phyloP scores from a whole-genome alignment of 2,797 vertebrate species.

The Avahi laniger region DNA sequence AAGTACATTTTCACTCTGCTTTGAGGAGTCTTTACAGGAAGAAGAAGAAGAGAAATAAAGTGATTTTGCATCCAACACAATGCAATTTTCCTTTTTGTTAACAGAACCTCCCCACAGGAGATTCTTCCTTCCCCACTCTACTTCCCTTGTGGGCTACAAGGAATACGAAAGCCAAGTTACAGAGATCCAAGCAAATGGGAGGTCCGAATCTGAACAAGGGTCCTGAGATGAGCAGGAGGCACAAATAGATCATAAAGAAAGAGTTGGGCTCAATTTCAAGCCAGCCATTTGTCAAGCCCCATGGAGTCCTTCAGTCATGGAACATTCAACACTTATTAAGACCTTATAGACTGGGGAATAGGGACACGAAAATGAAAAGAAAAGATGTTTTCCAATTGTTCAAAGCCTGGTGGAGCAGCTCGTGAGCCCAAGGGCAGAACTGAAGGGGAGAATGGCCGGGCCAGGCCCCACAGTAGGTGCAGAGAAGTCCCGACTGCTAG shows the following conservation, averaged over 20 bases:
- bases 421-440: background rate
- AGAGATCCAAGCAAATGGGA: background rate
- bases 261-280: background rate
- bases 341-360: background rate
- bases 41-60: background rate
- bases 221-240: background rate
- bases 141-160: background rate
- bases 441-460: background rate
- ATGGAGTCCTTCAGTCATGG: background rate
- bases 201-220: background rate
- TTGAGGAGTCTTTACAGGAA: background rate
- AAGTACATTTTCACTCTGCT: background rate
- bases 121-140: background rate
- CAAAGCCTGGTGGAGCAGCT: background rate
- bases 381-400: background rate
- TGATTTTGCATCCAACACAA: background rate
- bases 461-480: accelerated
- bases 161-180: background rate
- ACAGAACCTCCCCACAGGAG: background rate
- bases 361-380: background rate
- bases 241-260: background rate
- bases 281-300: background rate
- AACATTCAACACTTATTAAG: constrained; percentile 32
- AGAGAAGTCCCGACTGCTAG: background rate
- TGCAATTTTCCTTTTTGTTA: background rate